These are phyloP conservation scores for Noctua fimbriata DNA, from an alignment of 2,888 invertebrate genomes.

Conservation along the genomic window DNA sequence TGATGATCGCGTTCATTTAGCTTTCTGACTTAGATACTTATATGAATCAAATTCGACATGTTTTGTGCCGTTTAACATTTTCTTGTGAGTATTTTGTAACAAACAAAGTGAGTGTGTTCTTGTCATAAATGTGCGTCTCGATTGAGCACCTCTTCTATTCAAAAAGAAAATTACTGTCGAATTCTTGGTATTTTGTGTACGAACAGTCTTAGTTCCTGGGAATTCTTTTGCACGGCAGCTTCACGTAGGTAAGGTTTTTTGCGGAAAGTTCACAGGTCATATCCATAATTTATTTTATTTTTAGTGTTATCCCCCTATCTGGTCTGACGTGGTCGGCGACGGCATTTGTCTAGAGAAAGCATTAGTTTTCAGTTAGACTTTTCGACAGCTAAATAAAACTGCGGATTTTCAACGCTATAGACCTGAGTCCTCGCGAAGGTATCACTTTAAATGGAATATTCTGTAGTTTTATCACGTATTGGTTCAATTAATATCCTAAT, in stretches of 20 bases:
- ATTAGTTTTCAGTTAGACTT: not conserved
- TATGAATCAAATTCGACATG: slow-evolving; percentile 12
- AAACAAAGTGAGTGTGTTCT: slow-evolving; percentile 36
- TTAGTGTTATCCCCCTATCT: not conserved
- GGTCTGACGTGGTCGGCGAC: not conserved
- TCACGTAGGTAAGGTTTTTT: not conserved
- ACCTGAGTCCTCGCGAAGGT: no score
- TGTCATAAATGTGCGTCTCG: slow-evolving; percentile 32
- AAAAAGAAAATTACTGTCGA: slow-evolving; percentile 15
- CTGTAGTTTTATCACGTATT: no score
- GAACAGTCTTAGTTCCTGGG: not conserved
- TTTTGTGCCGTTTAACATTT: slow-evolving; percentile 30
- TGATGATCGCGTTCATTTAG: not conserved
- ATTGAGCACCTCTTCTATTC: slow-evolving; percentile 24
- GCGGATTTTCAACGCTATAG: not conserved
- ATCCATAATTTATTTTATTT: not conserved
- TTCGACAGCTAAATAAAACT: not conserved
- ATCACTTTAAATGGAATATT: no score
- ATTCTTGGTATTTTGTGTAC: not conserved
- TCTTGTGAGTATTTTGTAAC: slow-evolving; percentile 6
- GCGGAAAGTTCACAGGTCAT: not conserved
- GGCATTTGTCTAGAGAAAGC: not conserved
- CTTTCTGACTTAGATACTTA: not conserved
- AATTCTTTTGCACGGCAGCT: not conserved
- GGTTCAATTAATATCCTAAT: no score